Conservation (phyloP, 2,888 invertebrate species). For the Rhagonycha fulva region DNA sequence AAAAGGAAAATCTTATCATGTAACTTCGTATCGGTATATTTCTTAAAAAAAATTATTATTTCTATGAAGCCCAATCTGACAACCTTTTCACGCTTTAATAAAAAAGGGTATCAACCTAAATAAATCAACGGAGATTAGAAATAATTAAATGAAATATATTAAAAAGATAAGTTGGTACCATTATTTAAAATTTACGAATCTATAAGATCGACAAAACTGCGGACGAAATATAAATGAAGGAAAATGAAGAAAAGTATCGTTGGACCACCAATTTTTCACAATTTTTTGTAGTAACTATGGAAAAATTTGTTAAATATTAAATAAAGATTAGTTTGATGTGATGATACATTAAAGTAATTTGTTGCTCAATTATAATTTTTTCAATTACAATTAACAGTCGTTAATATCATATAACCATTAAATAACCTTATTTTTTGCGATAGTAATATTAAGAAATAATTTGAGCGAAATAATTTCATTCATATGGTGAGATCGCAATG, state of each 20-base stretch:
- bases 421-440: not conserved
- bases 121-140: not conserved
- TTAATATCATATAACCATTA: not conserved
- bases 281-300: not conserved
- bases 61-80: too few species aligned
- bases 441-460: not conserved
- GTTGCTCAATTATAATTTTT: not conserved
- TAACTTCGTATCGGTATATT: too few species aligned
- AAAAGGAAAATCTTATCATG: too few species aligned
- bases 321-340: not conserved
- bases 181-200: not conserved
- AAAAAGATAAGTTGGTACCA: not conserved
- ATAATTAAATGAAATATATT: not conserved
- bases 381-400: not conserved
- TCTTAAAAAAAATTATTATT: too few species aligned
- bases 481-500: not conserved
- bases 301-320: not conserved
- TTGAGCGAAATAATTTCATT: not conserved
- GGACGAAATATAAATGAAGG: not conserved
- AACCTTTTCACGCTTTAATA: not conserved
- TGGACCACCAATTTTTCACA: not conserved
- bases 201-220: not conserved
- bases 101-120: not conserved
- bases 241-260: not conserved
- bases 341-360: not conserved